Percentiles rank a stretch among this genome's conserved stretches.
phyloP scores from a whole-genome alignment of 2,113 vertebrate species.

The Pelvicachromis taeniatus region DNA sequence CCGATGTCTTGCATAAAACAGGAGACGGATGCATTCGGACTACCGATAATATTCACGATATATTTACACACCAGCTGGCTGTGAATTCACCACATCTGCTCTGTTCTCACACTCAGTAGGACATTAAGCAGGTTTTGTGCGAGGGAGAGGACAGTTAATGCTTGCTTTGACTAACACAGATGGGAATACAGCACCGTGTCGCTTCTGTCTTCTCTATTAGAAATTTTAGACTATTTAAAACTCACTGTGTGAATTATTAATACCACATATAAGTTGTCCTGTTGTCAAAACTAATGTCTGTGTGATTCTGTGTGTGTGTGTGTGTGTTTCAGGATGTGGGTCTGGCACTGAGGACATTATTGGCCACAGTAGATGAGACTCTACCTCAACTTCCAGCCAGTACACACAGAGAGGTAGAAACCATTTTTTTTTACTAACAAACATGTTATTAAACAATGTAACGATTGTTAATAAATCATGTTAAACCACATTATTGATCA shows the following conservation, averaged over 20 bases:
- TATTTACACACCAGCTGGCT: background rate
- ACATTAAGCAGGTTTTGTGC: too few species aligned
- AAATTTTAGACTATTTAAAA: background rate
- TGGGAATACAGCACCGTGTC: fast-evolving
- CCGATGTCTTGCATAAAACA: background rate
- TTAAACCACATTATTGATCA: background rate
- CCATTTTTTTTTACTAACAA: background rate
- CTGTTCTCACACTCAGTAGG: background rate
- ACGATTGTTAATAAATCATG: background rate
- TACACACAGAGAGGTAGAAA: conserved; percentile 92
- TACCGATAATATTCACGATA: too few species aligned
- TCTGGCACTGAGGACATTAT: conserved; percentile 88
- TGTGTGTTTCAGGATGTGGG: conserved; percentile 86
- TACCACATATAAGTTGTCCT: background rate
- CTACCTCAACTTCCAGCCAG: conserved; percentile 89
- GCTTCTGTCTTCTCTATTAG: background rate
- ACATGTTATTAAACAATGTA: background rate
- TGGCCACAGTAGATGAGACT: conserved; percentile 96
- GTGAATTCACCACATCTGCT: background rate
- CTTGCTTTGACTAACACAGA: background rate
- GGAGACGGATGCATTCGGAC: background rate
- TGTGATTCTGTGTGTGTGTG: background rate
- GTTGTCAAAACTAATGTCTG: background rate
- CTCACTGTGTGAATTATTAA: background rate
- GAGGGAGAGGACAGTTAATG: too few species aligned